phyloP scores from a whole-genome alignment of 1,140 invertebrate genomes.

The Lysiphlebus fabarum region DNA sequence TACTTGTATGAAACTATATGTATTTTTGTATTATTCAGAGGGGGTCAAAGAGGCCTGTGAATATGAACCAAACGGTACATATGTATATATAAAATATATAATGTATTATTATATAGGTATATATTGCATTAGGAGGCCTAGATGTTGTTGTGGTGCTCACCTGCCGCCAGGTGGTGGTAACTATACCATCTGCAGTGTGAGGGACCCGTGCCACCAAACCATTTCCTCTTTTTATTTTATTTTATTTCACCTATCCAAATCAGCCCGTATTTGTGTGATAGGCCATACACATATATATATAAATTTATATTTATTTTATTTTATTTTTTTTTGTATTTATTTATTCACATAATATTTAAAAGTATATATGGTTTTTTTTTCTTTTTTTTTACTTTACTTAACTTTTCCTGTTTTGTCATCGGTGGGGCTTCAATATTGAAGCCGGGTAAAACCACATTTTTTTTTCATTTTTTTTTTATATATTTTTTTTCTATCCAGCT shows the following conservation, averaged over 20 bases:
- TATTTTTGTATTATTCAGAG: not conserved
- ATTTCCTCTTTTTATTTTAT: conserved; percentile 23
- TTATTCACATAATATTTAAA: too few species aligned
- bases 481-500: not conserved
- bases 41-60: conserved; percentile 8
- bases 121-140: conserved; percentile 28
- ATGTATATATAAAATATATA: too few species aligned
- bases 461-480: not conserved
- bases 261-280: conserved; percentile 24
- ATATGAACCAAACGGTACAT: conserved; percentile 16
- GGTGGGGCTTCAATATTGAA: conserved; percentile 16
- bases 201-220: conserved; percentile 34
- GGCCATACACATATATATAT: conserved; percentile 21
- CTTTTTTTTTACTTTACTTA: too few species aligned
- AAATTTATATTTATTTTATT: too few species aligned
- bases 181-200: conserved; percentile 39
- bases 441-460: conserved; percentile 13
- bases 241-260: conserved; percentile 17
- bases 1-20: not conserved
- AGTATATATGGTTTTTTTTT: too few species aligned
- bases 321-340: not conserved
- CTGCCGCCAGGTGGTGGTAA: conserved; percentile 46
- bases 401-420: too few species aligned
- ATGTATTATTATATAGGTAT: too few species aligned
- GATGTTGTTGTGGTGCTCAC: conserved; percentile 32